phyloP scores from a whole-genome alignment of 2,797 vertebrate species.

The Octomys mimax region DNA sequence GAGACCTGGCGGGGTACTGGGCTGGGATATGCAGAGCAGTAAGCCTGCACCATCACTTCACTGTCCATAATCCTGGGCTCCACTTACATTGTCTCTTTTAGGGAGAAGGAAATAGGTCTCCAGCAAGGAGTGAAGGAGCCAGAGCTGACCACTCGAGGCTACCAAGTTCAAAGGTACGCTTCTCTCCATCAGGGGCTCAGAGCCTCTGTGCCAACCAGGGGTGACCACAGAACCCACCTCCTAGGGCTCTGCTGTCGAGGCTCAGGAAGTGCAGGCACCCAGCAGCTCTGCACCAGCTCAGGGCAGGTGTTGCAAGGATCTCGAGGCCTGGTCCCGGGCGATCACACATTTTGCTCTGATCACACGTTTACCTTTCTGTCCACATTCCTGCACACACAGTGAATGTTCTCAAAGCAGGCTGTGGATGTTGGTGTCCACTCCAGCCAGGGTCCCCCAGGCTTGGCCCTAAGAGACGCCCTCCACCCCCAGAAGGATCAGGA shows the following conservation, averaged over 20 bases:
- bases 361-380: neutral
- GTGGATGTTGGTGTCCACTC: neutral
- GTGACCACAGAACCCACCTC: slow-evolving; percentile 25
- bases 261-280: neutral
- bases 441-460: neutral
- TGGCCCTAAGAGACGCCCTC: neutral
- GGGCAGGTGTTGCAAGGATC: neutral
- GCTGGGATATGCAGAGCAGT: accelerated
- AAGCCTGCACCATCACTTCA: accelerated
- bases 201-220: neutral
- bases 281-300: neutral
- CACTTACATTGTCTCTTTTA: accelerated
- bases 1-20: neutral
- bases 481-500: neutral
- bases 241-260: neutral
- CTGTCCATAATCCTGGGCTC: neutral
- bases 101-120: neutral
- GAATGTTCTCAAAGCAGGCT: neutral
- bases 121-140: neutral
- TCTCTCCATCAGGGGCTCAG: neutral
- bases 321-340: neutral
- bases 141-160: slow-evolving; percentile 4
- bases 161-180: neutral
- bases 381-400: neutral
- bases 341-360: neutral